phyloP scores from a whole-genome alignment of 2,888 invertebrate species.

The Odontocerum albicorne region DNA sequence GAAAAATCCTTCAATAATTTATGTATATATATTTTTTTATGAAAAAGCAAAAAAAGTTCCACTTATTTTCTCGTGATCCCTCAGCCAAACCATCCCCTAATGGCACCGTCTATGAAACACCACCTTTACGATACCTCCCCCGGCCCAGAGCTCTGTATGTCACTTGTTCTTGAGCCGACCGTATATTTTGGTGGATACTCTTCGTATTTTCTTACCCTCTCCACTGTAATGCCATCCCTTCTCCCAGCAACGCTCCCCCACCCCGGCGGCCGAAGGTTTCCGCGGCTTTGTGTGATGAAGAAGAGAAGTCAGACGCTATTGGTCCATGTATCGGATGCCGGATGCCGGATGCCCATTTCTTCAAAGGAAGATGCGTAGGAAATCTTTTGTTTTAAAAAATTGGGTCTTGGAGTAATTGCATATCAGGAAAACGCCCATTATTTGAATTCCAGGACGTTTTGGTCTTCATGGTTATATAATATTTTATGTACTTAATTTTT shows the following conservation, averaged over 20 bases:
- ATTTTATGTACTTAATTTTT: too few relatives aligned
- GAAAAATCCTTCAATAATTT: too few relatives aligned
- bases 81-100: conserved; percentile 2
- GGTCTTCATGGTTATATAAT: too few relatives aligned
- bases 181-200: conserved; percentile 28
- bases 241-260: neutral
- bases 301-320: neutral
- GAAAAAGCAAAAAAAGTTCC: neutral
- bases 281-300: conserved; percentile 3
- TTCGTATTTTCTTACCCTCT: conserved; percentile 1
- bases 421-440: too few relatives aligned
- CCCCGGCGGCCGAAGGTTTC: neutral
- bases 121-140: conserved; percentile 14
- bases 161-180: conserved; percentile 31
- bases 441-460: too few relatives aligned
- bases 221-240: neutral
- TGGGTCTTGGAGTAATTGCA: too few relatives aligned
- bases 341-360: neutral
- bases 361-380: too few relatives aligned
- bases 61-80: neutral
- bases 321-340: conserved; percentile 1
- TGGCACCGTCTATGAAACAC: conserved; percentile 1
- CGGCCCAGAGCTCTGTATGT: conserved; percentile 20
- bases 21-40: too few relatives aligned
- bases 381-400: too few relatives aligned